Evolutionary conservation across 2,797 vertebrate genomes (phyloP).

Genomic region (Cirrhinus mrigala): DNA sequence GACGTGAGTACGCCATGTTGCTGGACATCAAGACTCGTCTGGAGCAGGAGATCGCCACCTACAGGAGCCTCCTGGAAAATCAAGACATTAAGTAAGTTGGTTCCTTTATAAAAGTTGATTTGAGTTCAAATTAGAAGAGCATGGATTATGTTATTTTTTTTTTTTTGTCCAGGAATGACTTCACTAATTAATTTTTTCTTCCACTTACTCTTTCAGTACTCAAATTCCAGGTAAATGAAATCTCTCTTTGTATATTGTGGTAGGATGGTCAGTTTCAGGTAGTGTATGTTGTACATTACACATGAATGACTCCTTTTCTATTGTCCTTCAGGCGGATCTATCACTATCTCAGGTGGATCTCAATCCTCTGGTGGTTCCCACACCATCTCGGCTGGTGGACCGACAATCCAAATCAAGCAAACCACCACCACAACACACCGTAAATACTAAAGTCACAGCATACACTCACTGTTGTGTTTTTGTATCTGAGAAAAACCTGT

Average conservation of each 20-base stretch:
- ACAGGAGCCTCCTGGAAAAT: conserved; percentile 84
- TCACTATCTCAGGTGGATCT: neutral
- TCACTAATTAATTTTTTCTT: neutral
- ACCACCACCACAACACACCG: conserved; percentile 2
- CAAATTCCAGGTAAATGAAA: conserved; percentile 49
- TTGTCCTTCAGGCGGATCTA: neutral
- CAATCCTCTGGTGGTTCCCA: neutral
- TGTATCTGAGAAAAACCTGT: conserved; percentile 22
- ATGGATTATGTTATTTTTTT: neutral
- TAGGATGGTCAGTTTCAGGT: neutral
- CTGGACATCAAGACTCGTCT: conserved; percentile 84
- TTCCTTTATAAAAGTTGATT: neutral
- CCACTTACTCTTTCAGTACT: conserved; percentile 31
- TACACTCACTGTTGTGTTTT: neutral
- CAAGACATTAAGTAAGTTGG: conserved; percentile 78
- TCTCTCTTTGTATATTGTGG: neutral
- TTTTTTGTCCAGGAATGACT: neutral
- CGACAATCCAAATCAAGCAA: conserved; percentile 18
- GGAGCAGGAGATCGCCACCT: conserved; percentile 87
- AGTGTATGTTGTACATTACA: neutral
- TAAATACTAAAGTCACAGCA: conserved; percentile 1
- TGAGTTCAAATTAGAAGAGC: neutral
- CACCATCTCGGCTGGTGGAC: neutral
- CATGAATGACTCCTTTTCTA: neutral
- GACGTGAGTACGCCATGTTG: conserved; percentile 80